These are phyloP conservation scores for Pediacus dermestoides DNA, from an alignment of 2,888 invertebrate species.

Conservation along the genomic window DNA sequence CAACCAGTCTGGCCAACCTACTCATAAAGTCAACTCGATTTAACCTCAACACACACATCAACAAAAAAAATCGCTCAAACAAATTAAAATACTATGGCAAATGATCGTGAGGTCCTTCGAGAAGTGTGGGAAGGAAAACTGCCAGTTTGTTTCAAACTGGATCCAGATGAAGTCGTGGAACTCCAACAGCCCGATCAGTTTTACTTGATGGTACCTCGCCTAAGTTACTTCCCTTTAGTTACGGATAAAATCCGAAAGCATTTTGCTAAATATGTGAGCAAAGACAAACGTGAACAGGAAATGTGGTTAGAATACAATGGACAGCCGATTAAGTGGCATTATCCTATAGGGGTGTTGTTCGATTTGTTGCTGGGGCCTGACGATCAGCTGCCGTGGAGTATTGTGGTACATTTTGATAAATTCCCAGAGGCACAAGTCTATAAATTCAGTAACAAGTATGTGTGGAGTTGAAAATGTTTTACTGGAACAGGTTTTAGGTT, in stretches of 20 bases:
- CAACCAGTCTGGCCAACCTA: no score
- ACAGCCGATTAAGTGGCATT: constrained; percentile 86
- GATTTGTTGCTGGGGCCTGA: constrained; percentile 66
- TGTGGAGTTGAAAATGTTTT: constrained; percentile 10
- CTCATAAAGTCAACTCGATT: no score
- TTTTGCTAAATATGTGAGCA: constrained; percentile 77
- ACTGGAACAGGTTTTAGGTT: not conserved
- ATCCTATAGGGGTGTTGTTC: constrained; percentile 86
- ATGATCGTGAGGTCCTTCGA: constrained; percentile 89
- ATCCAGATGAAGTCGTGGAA: constrained; percentile 83
- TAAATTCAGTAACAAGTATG: constrained; percentile 78
- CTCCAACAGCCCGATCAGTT: constrained; percentile 89
- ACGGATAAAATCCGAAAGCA: constrained; percentile 93
- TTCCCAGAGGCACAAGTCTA: constrained; percentile 90
- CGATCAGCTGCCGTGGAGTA: constrained; percentile 84
- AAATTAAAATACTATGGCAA: no score
- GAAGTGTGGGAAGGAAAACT: constrained; percentile 96
- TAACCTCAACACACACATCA: no score
- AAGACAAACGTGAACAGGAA: constrained; percentile 78
- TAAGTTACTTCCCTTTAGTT: constrained; percentile 92
- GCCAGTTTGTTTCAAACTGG: constrained; percentile 87
- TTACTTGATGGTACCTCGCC: constrained; percentile 88
- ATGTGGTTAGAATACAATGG: constrained; percentile 95
- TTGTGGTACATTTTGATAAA: constrained; percentile 92
- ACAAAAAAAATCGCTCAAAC: no score